Evolutionary conservation across 2,888 invertebrate genomes (phyloP), one percentile per base, ranked within the genome.

Genomic region (Subacronicta megacephala): DNA sequence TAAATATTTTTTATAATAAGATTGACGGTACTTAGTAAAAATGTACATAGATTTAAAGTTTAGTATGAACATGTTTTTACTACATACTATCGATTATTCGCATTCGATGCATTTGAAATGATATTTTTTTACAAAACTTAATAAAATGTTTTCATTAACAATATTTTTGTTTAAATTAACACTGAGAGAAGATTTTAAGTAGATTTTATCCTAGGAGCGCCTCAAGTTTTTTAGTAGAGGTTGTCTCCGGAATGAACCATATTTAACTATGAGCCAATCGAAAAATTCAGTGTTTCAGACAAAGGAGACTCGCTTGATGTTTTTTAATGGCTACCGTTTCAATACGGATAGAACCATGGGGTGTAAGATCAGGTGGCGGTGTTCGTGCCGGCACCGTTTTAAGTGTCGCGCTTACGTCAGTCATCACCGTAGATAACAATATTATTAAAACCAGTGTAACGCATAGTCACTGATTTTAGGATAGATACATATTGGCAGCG

Each of bases 301-400:
- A 3, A 44, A 56, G 10, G 65, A 65, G 3, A 56, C 41, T 16
- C 12, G n/a, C 7, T 26, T 55, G 23, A 40, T 69, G 40, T 50
- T 43, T 20, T 20, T 73, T 7, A 59, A 18, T 0, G 66, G 64
- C 0, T 67, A 53, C 20, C 66, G 64, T 0, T 78, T 70, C 47
- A 77, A 64, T 33, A 55, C 63, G 12, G 66, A 78, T 20, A 37
- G 45, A 5, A 53, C 57, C 0, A 16, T 45, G 2, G 75, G 77
- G 2, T 6, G 13, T 5, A 81, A 67, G 38, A 77, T 57, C 1
- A 59, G 81, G 26, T 88, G 89, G 88, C 62, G 77, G 0, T 89
- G 89, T 29, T 87, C 88, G 2, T 82, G 77, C 0, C 82, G 75
- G 68, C 5, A 62, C 7, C 63, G 74, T 3, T 59, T 44, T 6